Evolutionary conservation across 2,113 vertebrate genomes (phyloP).

Genomic region (Tetrax tetrax): DNA sequence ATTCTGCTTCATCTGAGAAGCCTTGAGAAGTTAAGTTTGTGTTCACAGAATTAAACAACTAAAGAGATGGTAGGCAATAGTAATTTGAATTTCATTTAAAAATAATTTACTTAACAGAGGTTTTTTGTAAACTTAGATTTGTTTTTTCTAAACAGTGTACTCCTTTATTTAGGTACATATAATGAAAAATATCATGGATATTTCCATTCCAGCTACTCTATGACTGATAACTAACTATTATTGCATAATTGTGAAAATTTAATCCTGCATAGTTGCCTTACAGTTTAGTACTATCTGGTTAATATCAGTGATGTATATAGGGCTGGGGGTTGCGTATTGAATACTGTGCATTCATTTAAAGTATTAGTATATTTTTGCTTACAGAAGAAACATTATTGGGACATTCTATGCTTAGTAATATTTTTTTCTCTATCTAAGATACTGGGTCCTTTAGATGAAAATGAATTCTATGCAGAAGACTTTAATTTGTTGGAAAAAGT

Average conservation of each 20-base stretch:
- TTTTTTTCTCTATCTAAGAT: conserved; percentile 73
- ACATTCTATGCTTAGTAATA: neutral
- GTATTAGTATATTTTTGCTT: neutral
- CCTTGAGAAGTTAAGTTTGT: neutral
- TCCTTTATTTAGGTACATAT: neutral
- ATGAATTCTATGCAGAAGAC: conserved; percentile 85
- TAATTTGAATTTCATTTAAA: neutral
- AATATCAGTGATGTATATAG: neutral
- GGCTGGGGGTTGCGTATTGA: neutral
- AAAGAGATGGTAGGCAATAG: neutral
- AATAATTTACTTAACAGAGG: neutral
- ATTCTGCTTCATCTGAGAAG: neutral
- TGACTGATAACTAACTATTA: neutral
- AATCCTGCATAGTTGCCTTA: neutral
- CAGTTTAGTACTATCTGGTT: neutral
- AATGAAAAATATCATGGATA: neutral
- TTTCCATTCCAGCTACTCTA: neutral
- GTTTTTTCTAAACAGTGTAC: neutral
- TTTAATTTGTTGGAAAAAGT: conserved; percentile 91
- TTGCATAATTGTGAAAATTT: neutral
- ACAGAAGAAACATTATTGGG: neutral
- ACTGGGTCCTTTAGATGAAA: conserved; percentile 82
- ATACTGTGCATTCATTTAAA: neutral
- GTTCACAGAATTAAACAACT: neutral
- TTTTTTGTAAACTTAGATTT: neutral